Evolutionary conservation across 2,888 invertebrate species (phyloP), one percentile per base, ranked within the genome.

Genomic region (Metallyticus violacea): DNA sequence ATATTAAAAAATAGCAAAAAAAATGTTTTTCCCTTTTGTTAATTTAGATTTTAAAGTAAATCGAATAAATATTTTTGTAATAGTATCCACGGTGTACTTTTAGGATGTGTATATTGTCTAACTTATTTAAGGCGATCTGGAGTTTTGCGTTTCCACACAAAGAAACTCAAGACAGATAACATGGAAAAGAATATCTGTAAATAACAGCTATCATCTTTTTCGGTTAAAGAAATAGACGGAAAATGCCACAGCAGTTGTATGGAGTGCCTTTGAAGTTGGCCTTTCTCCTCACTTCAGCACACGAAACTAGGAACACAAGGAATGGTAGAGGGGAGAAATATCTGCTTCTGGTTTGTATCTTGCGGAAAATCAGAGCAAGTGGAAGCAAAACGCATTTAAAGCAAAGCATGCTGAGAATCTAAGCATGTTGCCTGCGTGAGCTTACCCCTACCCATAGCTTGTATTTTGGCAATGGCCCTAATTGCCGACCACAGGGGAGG

Each of bases 381-480:
- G 15, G 22, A 22, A 62, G 40, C 15, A 62, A 62, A 62, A 62
- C 40, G 40, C 40, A 62, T 62, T 62, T 62, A 62, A 62, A 62
- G 40, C 40, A 62, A 62, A 62, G 40, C 40, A 62, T 62, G 40
- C 40, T 62, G 40, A 22, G 40, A 62, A 62, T 62, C 22, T 62
- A 22, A 15, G 40, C 40, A 62, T 22, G 3, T 62, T 62, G 40
- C 40, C 40, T 62, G 40, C 4, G 40, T 22, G 3, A 0, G 40
- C 15, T 62, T 1, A 0, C 15, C 40, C 40, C 40, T 22, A 62
- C 40, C 40, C 40, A 62, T 22, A 9, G 15, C 40, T 62, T 22
- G 40, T 62, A 62, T 62, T 62, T 83, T 83, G 83, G 83, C 83
- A 83, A 62, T 29, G 77, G 77, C 83, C 83, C 83, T 83, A 83